phyloP scores from a whole-genome alignment of 53 echinoderm and acorn worm genomes.

The Echinometra lucunter region DNA sequence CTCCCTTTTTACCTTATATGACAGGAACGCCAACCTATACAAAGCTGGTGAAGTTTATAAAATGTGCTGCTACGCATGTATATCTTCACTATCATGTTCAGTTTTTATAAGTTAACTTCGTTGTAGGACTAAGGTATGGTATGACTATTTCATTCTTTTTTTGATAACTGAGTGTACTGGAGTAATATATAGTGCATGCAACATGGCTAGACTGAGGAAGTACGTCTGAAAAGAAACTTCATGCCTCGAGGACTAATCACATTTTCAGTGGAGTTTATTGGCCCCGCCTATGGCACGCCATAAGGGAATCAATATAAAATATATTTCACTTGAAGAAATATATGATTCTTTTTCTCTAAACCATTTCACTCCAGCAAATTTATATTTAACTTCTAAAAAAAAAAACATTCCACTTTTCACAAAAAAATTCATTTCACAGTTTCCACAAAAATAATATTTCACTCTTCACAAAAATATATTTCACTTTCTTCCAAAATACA shows the following conservation, averaged over 20 bases:
- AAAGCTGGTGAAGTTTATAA: background rate
- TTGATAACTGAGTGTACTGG: background rate
- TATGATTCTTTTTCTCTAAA: too few species aligned
- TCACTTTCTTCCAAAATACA: too few species aligned
- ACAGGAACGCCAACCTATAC: background rate
- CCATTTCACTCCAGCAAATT: too few species aligned
- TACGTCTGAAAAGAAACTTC: background rate
- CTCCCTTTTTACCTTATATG: conserved; percentile 24
- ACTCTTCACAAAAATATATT: too few species aligned
- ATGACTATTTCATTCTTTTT: background rate
- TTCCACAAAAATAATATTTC: too few species aligned
- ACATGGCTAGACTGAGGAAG: background rate
- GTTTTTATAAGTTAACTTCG: conserved; percentile 12
- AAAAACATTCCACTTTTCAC: too few species aligned
- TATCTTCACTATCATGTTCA: conserved; percentile 25
- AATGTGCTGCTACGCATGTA: background rate
- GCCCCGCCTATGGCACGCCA: conserved; percentile 57
- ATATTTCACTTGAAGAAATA: too few species aligned
- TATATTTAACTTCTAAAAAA: too few species aligned
- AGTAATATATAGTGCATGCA: background rate
- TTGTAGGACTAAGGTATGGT: background rate
- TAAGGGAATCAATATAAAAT: too few species aligned
- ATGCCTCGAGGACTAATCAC: conserved; percentile 50
- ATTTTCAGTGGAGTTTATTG: conserved; percentile 6
- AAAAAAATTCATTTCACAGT: too few species aligned